phyloP scores from a whole-genome alignment of 2,797 vertebrate species.

The Telmatherina bonti region DNA sequence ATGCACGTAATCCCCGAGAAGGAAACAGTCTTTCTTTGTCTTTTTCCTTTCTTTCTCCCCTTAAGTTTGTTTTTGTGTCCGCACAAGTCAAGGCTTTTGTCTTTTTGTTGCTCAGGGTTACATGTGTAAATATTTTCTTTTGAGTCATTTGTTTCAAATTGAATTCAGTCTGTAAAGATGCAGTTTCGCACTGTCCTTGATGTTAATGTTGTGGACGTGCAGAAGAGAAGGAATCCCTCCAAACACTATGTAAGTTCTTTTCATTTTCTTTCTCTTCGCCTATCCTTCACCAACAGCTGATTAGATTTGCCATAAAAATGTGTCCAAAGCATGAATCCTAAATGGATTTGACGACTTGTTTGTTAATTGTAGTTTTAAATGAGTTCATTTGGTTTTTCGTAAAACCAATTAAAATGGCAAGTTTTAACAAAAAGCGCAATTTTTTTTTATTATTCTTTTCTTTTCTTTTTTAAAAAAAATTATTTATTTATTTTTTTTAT shows the following conservation, averaged over 20 bases:
- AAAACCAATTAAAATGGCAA: neutral
- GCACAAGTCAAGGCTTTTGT: neutral
- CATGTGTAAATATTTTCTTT: conserved; percentile 49
- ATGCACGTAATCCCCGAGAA: conserved; percentile 25
- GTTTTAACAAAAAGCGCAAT: neutral
- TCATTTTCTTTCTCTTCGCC: neutral
- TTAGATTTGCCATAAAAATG: neutral
- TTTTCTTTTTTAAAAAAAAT: too few relatives aligned
- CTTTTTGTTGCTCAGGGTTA: conserved; percentile 26
- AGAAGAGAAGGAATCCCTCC: conserved; percentile 93
- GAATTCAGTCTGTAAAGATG: conserved; percentile 77
- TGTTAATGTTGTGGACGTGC: conserved; percentile 92
- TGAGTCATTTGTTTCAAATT: conserved; percentile 25
- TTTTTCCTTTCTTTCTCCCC: neutral
- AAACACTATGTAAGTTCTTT: conserved; percentile 93
- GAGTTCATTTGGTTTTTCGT: neutral
- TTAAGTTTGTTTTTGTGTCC: conserved; percentile 19
- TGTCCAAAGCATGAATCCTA: neutral
- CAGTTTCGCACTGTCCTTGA: conserved; percentile 89
- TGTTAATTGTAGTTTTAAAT: neutral
- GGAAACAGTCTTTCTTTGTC: neutral
- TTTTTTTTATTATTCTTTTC: too few relatives aligned
- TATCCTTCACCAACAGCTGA: neutral
- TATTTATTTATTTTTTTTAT: too few relatives aligned
- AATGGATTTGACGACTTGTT: neutral